These are phyloP conservation scores for Brachymystax lenok DNA, from an alignment of 2,797 vertebrate genomes.

Conservation along the genomic window DNA sequence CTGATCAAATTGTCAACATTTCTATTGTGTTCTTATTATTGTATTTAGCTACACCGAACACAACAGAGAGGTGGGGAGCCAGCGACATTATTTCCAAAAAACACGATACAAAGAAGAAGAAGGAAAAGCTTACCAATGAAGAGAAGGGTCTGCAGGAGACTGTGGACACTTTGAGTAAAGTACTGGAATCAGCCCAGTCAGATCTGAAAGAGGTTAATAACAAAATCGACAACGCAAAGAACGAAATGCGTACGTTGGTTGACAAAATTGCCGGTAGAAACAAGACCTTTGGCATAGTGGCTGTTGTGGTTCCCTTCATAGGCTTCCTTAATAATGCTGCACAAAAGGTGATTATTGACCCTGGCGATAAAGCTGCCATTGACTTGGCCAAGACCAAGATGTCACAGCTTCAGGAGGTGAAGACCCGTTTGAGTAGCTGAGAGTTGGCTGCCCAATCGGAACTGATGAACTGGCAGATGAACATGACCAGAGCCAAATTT, in stretches of 20 bases:
- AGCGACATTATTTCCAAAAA: slow-evolving; percentile 16
- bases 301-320: not conserved
- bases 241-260: not conserved
- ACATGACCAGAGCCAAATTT: not conserved
- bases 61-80: not conserved
- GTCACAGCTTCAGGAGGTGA: not conserved
- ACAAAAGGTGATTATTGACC: not conserved
- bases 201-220: not conserved
- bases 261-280: not conserved
- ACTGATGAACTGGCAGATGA: not conserved
- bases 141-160: not conserved
- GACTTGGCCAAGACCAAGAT: not conserved
- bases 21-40: not conserved
- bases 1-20: too few species aligned
- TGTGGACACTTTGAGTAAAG: not conserved
- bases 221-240: not conserved
- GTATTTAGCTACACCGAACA: slow-evolving; percentile 4
- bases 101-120: not conserved
- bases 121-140: not conserved
- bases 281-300: not conserved
- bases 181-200: not conserved
- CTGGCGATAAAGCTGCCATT: not conserved
- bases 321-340: not conserved
- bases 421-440: not conserved
- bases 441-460: not conserved